These are phyloP conservation scores for Formicarius rufipectus DNA, from an alignment of 2,113 vertebrate species.

Conservation along the genomic window DNA sequence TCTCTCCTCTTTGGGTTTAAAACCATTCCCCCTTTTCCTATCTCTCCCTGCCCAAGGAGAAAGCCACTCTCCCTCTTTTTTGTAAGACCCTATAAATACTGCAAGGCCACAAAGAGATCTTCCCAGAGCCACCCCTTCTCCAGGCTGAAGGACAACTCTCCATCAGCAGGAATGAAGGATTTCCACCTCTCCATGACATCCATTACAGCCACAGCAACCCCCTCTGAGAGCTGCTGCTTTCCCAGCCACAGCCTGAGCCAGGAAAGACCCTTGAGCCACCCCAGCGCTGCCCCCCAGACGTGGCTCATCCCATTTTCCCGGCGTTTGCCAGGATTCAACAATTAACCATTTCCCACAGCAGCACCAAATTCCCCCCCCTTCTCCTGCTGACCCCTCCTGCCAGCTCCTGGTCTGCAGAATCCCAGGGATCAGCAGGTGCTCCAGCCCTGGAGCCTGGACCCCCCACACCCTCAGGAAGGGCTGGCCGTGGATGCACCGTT, in stretches of 20 bases:
- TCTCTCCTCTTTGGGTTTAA: background rate
- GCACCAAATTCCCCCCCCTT: background rate
- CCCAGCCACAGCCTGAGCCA: background rate
- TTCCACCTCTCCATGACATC: background rate
- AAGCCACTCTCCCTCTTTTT: background rate
- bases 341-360: background rate
- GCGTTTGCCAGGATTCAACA: background rate
- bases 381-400: fast-evolving
- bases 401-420: background rate
- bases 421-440: background rate
- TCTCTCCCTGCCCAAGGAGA: background rate
- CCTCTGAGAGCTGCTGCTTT: background rate
- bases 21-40: background rate
- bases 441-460: background rate
- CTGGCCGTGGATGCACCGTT: fast-evolving
- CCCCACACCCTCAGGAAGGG: fast-evolving
- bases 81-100: fast-evolving
- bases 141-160: background rate
- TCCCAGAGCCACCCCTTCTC: background rate
- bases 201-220: background rate
- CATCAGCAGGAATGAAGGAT: background rate
- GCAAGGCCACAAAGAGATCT: too few species aligned
- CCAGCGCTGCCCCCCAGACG: background rate
- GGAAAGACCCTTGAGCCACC: background rate
- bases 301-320: background rate